Conservation (phyloP, 2,888 invertebrate genomes). For the Aspidiotus destructor region DNA sequence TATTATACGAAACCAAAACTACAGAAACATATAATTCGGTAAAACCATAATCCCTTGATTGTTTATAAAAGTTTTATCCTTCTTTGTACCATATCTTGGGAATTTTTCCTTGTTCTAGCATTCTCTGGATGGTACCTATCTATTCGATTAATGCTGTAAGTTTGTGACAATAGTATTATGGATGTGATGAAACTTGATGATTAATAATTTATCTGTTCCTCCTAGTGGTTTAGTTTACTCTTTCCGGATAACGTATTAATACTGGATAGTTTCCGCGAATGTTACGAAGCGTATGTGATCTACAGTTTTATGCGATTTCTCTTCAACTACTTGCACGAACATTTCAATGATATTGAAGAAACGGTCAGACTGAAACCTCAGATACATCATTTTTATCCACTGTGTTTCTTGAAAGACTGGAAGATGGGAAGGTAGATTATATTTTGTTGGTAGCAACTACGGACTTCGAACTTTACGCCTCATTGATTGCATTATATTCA, state of each 20-base stretch:
- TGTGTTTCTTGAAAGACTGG: conserved; percentile 87
- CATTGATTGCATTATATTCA: conserved; percentile 31
- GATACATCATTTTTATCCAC: conserved; percentile 79
- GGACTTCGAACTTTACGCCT: not conserved
- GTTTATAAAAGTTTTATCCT: conserved; percentile 3
- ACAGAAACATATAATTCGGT: conserved; percentile 90
- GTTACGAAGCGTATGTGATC: conserved; percentile 95
- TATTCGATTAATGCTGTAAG: conserved; percentile 88
- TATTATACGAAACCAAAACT: conserved; percentile 84
- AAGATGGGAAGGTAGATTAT: conserved; percentile 67
- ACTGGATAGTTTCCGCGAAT: conserved; percentile 84
- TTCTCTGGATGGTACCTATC: conserved; percentile 96
- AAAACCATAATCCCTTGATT: conserved; percentile 35
- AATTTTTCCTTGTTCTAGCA: conserved; percentile 49
- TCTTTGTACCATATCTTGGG: not conserved
- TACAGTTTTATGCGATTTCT: conserved; percentile 96
- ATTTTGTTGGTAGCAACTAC: conserved; percentile 5
- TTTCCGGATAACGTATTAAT: conserved; percentile 84
- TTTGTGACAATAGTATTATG: conserved; percentile 36
- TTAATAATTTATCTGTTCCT: not conserved
- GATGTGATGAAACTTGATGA: too few relatives aligned
- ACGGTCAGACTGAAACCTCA: conserved; percentile 71
- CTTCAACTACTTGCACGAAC: conserved; percentile 71
- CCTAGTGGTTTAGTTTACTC: conserved; percentile 75
- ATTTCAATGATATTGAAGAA: conserved; percentile 75